Conservation (phyloP, 2,113 vertebrate species). For the Nannospalax galili region DNA sequence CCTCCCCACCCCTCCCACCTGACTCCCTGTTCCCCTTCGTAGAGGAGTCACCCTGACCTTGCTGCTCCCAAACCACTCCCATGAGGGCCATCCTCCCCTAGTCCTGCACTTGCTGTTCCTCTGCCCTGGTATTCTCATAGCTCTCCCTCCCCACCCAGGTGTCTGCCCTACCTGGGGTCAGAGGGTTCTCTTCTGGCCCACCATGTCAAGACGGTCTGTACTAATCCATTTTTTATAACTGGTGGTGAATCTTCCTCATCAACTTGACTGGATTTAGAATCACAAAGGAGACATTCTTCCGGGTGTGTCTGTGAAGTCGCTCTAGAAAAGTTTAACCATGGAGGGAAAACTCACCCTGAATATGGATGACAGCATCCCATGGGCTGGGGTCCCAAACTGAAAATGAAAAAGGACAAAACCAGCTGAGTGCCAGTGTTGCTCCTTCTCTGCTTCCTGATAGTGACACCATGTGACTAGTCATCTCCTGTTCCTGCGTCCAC, state of each 20-base stretch:
- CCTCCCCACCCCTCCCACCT: too few species aligned
- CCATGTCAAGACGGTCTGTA: too few species aligned
- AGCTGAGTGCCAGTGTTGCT: too few species aligned
- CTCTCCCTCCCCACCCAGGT: too few species aligned
- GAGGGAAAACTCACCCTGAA: background rate
- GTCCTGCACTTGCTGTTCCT: background rate
- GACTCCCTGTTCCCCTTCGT: background rate
- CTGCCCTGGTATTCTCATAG: accelerated
- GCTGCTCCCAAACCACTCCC: background rate
- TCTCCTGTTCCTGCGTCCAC: background rate
- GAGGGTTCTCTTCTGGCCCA: too few species aligned
- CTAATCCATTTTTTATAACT: background rate
- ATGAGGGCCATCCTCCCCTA: accelerated
- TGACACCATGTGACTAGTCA: background rate
- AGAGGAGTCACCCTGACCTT: background rate
- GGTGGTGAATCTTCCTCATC: background rate
- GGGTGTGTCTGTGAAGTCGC: background rate
- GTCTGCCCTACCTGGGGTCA: background rate
- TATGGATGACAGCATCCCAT: too few species aligned
- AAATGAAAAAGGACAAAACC: too few species aligned
- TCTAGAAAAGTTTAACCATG: background rate
- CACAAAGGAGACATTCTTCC: too few species aligned
- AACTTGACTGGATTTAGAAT: background rate
- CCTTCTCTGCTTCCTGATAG: background rate
- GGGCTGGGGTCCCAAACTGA: too few species aligned